Evolutionary conservation across 2,797 vertebrate species (phyloP).

Genomic region (Notamacropus eugenii): DNA sequence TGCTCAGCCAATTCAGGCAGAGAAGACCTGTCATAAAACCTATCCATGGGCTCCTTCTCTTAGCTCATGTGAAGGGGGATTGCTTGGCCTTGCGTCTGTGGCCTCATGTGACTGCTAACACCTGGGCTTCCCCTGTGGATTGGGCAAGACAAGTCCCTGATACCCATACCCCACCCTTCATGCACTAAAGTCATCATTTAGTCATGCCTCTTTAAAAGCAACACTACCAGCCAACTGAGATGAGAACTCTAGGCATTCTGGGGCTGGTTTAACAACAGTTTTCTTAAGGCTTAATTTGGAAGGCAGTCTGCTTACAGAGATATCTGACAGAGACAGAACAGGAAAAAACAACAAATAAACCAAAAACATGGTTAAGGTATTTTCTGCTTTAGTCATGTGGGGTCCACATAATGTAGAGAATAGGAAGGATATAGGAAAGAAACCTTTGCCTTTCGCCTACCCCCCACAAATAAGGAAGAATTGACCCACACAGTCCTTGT

Average conservation of each 20-base stretch:
- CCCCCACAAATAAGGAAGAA: neutral
- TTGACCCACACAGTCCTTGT: neutral
- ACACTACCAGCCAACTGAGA: neutral
- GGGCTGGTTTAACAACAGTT: too few relatives aligned
- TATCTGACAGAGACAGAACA: neutral
- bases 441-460: neutral
- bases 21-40: neutral
- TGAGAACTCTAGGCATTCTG: too few relatives aligned
- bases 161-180: neutral
- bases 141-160: neutral
- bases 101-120: neutral
- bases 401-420: neutral
- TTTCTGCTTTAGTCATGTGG: neutral
- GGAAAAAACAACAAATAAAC: neutral
- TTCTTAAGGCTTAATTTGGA: too few relatives aligned
- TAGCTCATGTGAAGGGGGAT: neutral
- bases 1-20: neutral
- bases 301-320: too few relatives aligned
- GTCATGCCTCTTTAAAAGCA: neutral
- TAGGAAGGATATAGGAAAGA: neutral
- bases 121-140: neutral
- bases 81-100: neutral
- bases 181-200: neutral
- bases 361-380: neutral
- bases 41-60: neutral